Evolutionary conservation across 2,113 vertebrate species (phyloP), one percentile per base, ranked within the genome.

Genomic region (Artemisiospiza belli): DNA sequence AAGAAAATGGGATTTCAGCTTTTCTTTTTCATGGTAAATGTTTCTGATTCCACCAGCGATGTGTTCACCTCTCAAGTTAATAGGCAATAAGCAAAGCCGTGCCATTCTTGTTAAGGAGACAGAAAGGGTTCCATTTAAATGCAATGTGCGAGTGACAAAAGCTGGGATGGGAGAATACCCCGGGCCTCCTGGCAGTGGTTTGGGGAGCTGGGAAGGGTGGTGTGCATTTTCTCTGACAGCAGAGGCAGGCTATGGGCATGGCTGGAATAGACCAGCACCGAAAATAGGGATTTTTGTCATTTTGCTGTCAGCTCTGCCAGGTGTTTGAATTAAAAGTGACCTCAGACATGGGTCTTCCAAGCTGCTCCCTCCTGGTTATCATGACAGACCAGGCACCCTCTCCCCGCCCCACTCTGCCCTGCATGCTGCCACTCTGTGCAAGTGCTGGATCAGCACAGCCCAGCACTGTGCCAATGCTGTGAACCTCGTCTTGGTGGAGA

Each of bases 1-100:
- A 73, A 94, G 91, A 94, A 97, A 97, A 96, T 89, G 83, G 92
- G 92, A 95, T 96, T 96, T 95, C 88, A 93, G 92, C 75, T 87
- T 91, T 94, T 91, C 72, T 88, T 91, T 90, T 89, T 84, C 92
- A 91, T 55, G 86, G 94, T 93, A 91, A 96, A 95, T 85, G 78
- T 95, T 96, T 96, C 93, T 95, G 95, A 95, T 96, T 96, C 92
- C 73, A 51, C 93, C 1, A 39, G 93, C 64, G 81, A 75, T 92
- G 96, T 83, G 86, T 82, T 96, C 95, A 77, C 95, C 93, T 96
- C 88, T 97, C 2, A 17, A 96, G 95, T 92, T 96, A 96, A 96
- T 86, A 94, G 95, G 94, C 95, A 94, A 95, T 95, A 94, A 95
- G 93, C 74, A 89, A 91, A 95, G 90, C 16, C 1, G 55, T 76